phyloP scores from a whole-genome alignment of 2,113 vertebrate genomes.

The Callipepla squamata region DNA sequence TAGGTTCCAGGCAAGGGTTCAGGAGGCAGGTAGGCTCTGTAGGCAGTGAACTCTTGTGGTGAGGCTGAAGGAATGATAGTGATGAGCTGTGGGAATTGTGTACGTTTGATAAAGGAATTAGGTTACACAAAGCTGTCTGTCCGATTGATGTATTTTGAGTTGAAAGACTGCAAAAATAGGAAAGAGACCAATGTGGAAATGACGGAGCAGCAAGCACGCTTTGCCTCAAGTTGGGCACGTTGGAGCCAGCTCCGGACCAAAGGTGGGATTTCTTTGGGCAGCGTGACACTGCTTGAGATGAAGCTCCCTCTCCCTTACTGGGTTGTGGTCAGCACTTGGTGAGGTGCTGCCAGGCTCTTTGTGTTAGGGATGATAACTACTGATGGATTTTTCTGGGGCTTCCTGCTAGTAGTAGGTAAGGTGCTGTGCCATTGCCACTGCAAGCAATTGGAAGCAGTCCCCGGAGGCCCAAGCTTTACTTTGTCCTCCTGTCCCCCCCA shows the following conservation, averaged over 20 bases:
- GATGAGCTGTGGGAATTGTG: background rate
- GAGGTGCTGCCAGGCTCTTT: background rate
- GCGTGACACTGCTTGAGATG: background rate
- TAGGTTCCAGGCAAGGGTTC: background rate
- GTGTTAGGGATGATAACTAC: background rate
- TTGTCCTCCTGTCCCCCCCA: fast-evolving
- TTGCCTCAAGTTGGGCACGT: background rate
- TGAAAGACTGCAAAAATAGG: background rate
- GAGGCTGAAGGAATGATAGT: background rate
- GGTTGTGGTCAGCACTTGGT: background rate
- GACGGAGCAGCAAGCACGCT: fast-evolving
- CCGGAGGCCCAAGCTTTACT: background rate
- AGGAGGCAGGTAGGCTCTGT: background rate
- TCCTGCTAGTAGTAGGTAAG: background rate
- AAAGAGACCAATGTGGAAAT: background rate
- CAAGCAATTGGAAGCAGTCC: background rate
- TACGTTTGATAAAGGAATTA: background rate
- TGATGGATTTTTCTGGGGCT: background rate
- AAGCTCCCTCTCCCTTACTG: background rate
- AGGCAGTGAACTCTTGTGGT: background rate
- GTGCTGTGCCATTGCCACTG: background rate
- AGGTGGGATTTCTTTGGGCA: background rate
- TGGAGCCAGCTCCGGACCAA: background rate
- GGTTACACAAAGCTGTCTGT: background rate
- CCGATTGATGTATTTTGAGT: background rate